phyloP scores from a whole-genome alignment of 2,797 vertebrate species.

The Heteromormyrus szaboi region DNA sequence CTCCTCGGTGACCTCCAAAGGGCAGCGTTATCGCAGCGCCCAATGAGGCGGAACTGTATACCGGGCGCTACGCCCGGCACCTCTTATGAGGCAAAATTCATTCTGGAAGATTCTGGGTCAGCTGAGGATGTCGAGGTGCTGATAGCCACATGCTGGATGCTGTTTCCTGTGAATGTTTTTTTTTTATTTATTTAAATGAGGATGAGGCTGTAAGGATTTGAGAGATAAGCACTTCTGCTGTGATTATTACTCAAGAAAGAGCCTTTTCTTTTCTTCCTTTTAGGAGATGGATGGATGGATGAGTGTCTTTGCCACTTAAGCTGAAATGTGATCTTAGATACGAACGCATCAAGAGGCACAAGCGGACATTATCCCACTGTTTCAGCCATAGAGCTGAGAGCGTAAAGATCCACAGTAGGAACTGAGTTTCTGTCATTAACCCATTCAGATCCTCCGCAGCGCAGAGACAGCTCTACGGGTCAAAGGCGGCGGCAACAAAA shows the following conservation, averaged over 20 bases:
- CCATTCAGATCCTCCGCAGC: not conserved
- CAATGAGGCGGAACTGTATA: not conserved
- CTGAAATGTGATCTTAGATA: not conserved
- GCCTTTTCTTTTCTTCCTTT: not conserved
- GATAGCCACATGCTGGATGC: not conserved
- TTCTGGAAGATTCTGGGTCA: not conserved
- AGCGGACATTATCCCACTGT: not conserved
- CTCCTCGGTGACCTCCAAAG: not conserved
- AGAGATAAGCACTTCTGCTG: not conserved
- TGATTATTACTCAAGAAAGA: not conserved
- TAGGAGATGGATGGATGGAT: not conserved
- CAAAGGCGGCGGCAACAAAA: not conserved
- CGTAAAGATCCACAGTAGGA: not conserved
- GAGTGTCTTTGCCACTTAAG: not conserved
- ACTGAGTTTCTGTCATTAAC: not conserved
- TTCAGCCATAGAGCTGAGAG: not conserved
- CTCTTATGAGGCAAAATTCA: not conserved
- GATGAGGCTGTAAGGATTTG: not conserved
- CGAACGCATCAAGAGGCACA: not conserved
- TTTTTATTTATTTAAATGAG: not conserved
- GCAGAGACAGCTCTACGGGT: not conserved
- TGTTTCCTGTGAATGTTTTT: not conserved
- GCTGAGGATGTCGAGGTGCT: not conserved
- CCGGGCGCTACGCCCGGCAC: not conserved
- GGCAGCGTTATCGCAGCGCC: not conserved